Conservation (phyloP, 2,888 invertebrate species). For the Orthosia incerta region DNA sequence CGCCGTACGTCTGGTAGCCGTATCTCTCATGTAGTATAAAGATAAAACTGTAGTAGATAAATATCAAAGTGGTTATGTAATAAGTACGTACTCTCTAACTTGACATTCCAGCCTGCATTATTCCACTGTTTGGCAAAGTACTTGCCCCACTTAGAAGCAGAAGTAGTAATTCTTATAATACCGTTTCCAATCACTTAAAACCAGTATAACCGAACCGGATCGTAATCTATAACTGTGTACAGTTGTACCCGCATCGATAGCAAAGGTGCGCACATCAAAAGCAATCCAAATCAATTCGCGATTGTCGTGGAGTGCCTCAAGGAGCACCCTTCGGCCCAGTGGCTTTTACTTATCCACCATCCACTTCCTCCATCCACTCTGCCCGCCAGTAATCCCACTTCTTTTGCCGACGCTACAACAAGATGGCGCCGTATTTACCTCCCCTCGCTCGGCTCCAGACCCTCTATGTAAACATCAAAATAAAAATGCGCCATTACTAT, state of each 20-base stretch:
- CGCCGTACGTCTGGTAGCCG: too few relatives aligned
- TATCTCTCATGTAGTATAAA: too few relatives aligned
- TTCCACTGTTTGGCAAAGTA: too few relatives aligned
- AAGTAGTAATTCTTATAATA: not conserved
- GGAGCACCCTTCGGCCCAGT: conserved; percentile 65
- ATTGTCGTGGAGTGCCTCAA: conserved; percentile 55
- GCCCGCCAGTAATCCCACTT: conserved; percentile 68
- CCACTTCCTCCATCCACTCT: conserved; percentile 48
- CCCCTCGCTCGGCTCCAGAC: conserved; percentile 70
- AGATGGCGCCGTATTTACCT: conserved; percentile 87
- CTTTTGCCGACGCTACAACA: conserved; percentile 86
- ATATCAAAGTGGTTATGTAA: not conserved
- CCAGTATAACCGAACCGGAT: not conserved
- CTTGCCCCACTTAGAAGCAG: not conserved
- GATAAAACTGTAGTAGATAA: not conserved
- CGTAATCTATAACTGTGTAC: not conserved
- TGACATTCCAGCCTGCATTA: not conserved
- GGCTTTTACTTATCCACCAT: conserved; percentile 75
- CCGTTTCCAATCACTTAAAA: not conserved
- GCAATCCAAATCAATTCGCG: conserved; percentile 51
- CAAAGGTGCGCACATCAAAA: conserved; percentile 48
- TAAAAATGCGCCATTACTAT: conserved; percentile 91
- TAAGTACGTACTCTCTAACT: not conserved
- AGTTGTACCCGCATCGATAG: conserved; percentile 26
- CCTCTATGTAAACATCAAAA: conserved; percentile 90